These are phyloP conservation scores for Erebia ligea DNA, from an alignment of 2,888 invertebrate species.

Conservation along the genomic window DNA sequence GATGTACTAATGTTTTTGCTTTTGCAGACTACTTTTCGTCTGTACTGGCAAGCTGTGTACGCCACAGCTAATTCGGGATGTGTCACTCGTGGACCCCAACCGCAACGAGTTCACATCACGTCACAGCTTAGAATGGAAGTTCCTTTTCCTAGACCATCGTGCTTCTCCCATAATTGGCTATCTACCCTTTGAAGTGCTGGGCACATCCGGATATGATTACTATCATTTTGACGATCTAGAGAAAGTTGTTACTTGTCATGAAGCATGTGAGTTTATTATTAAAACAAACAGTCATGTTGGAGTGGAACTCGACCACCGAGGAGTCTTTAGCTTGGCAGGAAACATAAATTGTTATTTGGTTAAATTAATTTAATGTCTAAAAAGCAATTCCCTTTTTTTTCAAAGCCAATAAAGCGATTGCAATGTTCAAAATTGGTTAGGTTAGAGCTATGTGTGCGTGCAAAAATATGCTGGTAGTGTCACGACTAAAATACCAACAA, in stretches of 20 bases:
- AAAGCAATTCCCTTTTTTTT: too few species aligned
- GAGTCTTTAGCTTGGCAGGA: too few species aligned
- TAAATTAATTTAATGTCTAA: too few species aligned
- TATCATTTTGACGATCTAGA: constrained; percentile 97
- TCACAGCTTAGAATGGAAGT: constrained; percentile 98
- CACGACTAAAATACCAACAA: too few species aligned
- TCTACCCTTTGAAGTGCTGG: constrained; percentile 96
- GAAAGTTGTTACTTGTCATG: constrained; percentile 92
- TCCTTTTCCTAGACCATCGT: constrained; percentile 95
- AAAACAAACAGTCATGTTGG: not conserved
- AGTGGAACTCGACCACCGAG: not conserved
- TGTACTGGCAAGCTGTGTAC: constrained; percentile 92
- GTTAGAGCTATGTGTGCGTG: too few species aligned
- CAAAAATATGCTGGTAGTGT: too few species aligned
- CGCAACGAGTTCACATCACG: constrained; percentile 95
- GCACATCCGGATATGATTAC: constrained; percentile 98
- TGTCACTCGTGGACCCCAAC: constrained; percentile 89
- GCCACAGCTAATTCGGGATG: constrained; percentile 93
- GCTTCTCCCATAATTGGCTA: constrained; percentile 96
- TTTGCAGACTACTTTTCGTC: constrained; percentile 87
- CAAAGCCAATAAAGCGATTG: too few species aligned
- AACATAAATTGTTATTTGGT: too few species aligned
- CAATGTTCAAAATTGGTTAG: too few species aligned
- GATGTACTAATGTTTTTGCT: not conserved
- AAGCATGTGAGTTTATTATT: constrained; percentile 83